Evolutionary conservation across 2,888 invertebrate genomes (phyloP), one percentile per base, ranked within the genome.

Genomic region (Temnothorax rugatulus): DNA sequence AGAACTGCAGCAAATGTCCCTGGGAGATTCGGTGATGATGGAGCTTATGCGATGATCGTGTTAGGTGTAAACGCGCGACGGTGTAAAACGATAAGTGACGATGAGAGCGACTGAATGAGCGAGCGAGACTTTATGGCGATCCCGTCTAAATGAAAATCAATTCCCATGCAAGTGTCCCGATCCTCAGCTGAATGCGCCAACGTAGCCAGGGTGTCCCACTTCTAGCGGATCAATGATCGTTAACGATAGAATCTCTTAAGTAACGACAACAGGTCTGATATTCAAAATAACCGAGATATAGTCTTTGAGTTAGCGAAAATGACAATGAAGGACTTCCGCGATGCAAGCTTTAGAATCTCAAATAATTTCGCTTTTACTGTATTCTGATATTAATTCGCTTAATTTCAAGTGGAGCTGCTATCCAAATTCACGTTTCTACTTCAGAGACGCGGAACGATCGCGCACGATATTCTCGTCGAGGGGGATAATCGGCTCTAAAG

Each of bases 1-100:
- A 93, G 93, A 92, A 92, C 90, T 89, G 87, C 85, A 89, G 75
- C 63, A 57, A 91, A 91, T 89, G 86, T 90, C 86, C 87, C 85
- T 86, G 83, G 74, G 84, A 47, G 69, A 84, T 85, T 59, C 57
- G 38, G 76, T 86, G 84, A 86, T 59, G 84, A 82, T 82, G 75
- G 81, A 74, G 74, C 21, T 61, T 47, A 29, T 71, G 47, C 29
- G n/a, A 63, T 85, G 74, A 79, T 87, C 84, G 50, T 34, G 64
- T 83, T 74, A 66, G 84, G 71, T 84, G 29, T 86, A 54, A 82
- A 82, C 75, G 82, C 75, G 81, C 85, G 52, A 73, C 84, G 50
- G 63, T 69, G 71, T 83, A 64, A 84, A 54, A 79, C 34, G 57
- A 57, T 66, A 34, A 57, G 59, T 38, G 50, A 52, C 75, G 82